A percentile compares a stretch with the other conserved stretches of the same genome.
phyloP scores from a whole-genome alignment of 2,888 invertebrate species.

The Reticulitermes lucifugus region DNA sequence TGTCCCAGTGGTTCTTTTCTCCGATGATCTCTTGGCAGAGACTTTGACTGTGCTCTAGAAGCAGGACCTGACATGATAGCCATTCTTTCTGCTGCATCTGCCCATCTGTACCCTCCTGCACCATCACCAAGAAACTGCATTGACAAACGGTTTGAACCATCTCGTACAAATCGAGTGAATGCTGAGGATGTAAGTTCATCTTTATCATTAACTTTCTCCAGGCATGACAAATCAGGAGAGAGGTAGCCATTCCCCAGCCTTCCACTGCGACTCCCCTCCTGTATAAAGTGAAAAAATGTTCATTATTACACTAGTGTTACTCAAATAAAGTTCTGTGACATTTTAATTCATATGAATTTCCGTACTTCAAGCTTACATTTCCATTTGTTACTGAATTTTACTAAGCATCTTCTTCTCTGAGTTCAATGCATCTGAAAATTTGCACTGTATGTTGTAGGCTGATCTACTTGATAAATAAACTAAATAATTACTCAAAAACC shows the following conservation, averaged over 20 bases:
- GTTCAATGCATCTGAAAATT: too few species aligned
- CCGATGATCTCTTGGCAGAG: conserved; percentile 81
- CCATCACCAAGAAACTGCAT: conserved; percentile 88
- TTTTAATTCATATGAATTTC: too few species aligned
- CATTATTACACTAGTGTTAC: too few species aligned
- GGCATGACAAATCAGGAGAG: conserved; percentile 62
- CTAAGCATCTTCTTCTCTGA: too few species aligned
- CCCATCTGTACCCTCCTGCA: conserved; percentile 81
- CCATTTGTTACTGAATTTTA: too few species aligned
- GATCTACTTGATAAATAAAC: too few species aligned
- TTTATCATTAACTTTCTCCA: conserved; percentile 17
- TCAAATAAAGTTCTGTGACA: too few species aligned
- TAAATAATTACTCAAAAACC: too few species aligned
- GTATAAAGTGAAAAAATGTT: not conserved
- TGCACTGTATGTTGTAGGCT: too few species aligned
- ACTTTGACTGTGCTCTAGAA: conserved; percentile 64
- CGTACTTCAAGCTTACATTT: too few species aligned
- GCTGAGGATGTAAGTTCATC: conserved; percentile 29
- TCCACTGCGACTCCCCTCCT: conserved; percentile 4
- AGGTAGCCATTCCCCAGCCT: conserved; percentile 59
- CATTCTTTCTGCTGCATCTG: conserved; percentile 82
- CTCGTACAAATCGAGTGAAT: conserved; percentile 62
- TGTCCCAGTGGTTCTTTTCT: conserved; percentile 88
- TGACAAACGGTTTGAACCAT: conserved; percentile 79
- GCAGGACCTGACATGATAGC: conserved; percentile 58